Conservation (phyloP, 2,888 invertebrate genomes). For the Carabus problematicus region DNA sequence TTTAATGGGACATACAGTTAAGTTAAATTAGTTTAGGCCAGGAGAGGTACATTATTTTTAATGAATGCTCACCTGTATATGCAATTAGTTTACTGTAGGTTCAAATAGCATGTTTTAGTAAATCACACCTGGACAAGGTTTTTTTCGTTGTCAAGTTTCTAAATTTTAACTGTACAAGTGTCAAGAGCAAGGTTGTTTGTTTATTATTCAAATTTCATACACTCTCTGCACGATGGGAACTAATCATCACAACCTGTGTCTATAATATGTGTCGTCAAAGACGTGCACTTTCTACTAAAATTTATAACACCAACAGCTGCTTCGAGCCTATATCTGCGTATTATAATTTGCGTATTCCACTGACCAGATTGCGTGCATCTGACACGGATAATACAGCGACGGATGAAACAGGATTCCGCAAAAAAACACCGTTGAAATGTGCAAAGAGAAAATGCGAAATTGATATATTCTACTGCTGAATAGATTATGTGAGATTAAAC, state of each 20-base stretch:
- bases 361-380: not conserved
- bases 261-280: conserved; percentile 2
- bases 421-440: too few species aligned
- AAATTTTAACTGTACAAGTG: conserved; percentile 45
- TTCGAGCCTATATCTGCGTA: not conserved
- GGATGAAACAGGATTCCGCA: too few species aligned
- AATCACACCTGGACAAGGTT: conserved; percentile 44
- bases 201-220: conserved; percentile 23
- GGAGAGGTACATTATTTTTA: too few species aligned
- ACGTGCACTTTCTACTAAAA: conserved; percentile 21
- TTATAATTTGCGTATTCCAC: not conserved
- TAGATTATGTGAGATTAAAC: too few species aligned
- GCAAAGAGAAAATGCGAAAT: too few species aligned
- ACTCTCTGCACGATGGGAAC: not conserved
- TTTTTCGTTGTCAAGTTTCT: conserved; percentile 47
- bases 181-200: conserved; percentile 46
- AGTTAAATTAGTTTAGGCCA: too few species aligned
- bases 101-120: not conserved
- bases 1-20: too few species aligned
- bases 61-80: not conserved
- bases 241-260: conserved; percentile 2
- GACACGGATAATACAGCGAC: conserved; percentile 6
- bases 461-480: too few species aligned
- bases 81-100: not conserved
- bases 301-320: conserved; percentile 25